Base-by-base conservation (phyloP, 2,113 vertebrate genomes). In the Python bivittatus region DNA sequence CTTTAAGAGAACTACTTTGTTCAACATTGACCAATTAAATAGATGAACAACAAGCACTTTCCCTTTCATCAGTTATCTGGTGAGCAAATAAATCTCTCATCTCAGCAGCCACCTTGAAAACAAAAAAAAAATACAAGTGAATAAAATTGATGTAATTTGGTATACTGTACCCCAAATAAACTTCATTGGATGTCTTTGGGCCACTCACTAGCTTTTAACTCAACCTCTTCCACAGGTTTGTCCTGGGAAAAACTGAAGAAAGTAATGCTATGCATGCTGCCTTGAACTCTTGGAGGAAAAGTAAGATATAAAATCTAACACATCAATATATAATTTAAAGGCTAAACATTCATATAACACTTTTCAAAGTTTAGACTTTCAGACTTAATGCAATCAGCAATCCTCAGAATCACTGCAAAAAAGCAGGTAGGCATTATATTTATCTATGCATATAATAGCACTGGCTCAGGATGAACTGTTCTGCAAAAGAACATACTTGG, bases 301-400 rank as follows among this genome's bases (percentile, higher is more conserved):
- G 72, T 42, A 79, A 22, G 33, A 79, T 42, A 79, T 79, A 79
- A 79, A 79, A 42, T 42, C 72, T 42, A 42, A 17, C 72, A 42
- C 72, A 79, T 79, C 72, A 38, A 79, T 0, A 1, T 33, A 72
- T 72, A n/a, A 38, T 72, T 72, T 42, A 79, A 79, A 79, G 42
- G 33, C 33, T 79, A 79, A 42, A 79, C 33, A 79, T 52, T 0
- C 72, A 86, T 61, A 85, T n/a, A 20, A 44, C 42, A 84, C 8
- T 27, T 58, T 64, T 58, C 87, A 29, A 38, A 48, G 33, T 44
- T 89, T 57, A 42, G 79, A 83, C 38, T 88, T 88, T 23, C 1
- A 0, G 5, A 5, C 10, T 25, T 33, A 2, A 1, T 33, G 3
- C 12, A 27, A 83, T 11, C 6, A 0, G 7, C 0, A 6, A 25